Conservation (phyloP, 2,888 invertebrate species). For the Listrodromus nycthemerus region DNA sequence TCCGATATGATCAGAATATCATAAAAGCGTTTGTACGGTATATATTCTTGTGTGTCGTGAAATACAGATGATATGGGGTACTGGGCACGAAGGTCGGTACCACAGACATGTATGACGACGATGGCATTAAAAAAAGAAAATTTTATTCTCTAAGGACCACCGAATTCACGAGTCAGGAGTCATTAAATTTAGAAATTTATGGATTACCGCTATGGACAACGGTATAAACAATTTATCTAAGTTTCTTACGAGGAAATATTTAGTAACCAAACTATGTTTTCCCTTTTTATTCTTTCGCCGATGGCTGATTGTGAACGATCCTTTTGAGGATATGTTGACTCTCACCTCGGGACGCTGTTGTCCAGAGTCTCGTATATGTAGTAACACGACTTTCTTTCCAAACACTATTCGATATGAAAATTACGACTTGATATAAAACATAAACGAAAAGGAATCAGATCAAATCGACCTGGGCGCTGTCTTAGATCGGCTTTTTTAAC, state of each 20-base stretch:
- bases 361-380: slow-evolving; percentile 30
- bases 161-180: slow-evolving; percentile 30
- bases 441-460: slow-evolving; percentile 10
- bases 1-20: slow-evolving; percentile 20
- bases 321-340: neutral
- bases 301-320: neutral
- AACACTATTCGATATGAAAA: slow-evolving; percentile 7
- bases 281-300: slow-evolving; percentile 1
- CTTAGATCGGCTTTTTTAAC: slow-evolving; percentile 15
- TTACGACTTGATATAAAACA: slow-evolving; percentile 22
- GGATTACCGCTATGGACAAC: slow-evolving; percentile 27
- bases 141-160: slow-evolving; percentile 51
- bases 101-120: neutral
- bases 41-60: slow-evolving; percentile 25
- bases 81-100: neutral
- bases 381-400: neutral
- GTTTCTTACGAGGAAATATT: slow-evolving; percentile 8
- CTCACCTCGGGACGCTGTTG: neutral
- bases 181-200: slow-evolving; percentile 30
- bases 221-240: slow-evolving; percentile 7
- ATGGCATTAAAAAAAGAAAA: neutral
- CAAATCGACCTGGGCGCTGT: slow-evolving; percentile 3
- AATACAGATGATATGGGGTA: neutral
- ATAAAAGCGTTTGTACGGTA: slow-evolving; percentile 6
- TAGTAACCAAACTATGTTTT: neutral